Evolutionary conservation across 92 coral and sea anemone species (phyloP).

Genomic region (Palythoa caribaeorum): DNA sequence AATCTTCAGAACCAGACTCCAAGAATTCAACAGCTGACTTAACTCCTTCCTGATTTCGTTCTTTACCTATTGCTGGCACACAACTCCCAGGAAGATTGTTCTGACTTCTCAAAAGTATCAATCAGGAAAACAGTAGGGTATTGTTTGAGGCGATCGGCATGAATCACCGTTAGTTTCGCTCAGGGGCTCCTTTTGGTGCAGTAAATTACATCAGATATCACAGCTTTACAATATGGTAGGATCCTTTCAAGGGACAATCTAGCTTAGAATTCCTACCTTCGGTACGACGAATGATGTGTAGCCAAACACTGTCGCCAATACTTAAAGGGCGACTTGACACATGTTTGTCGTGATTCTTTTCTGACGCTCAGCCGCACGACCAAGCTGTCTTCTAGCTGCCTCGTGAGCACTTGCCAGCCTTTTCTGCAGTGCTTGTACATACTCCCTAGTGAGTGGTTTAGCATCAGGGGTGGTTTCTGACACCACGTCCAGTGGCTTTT

Average conservation of each 20-base stretch:
- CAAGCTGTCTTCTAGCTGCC: too few relatives aligned
- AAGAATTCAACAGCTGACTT: too few relatives aligned
- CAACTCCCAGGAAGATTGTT: too few relatives aligned
- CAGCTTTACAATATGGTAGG: constrained; percentile 25
- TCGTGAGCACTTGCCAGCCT: constrained; percentile 41
- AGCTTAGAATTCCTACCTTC: background rate
- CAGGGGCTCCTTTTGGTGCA: constrained; percentile 29
- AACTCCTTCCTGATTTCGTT: too few relatives aligned
- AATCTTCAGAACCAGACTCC: too few relatives aligned
- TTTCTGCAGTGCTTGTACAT: constrained; percentile 41
- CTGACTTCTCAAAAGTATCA: too few relatives aligned
- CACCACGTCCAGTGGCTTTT: too few relatives aligned
- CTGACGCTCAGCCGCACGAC: background rate
- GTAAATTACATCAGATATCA: constrained; percentile 22
- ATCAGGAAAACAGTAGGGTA: too few relatives aligned
- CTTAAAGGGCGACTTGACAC: constrained; percentile 35
- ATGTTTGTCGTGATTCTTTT: constrained; percentile 53
- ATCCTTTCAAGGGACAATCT: background rate
- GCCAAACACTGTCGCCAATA: background rate
- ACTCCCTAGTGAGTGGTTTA: constrained; percentile 43
- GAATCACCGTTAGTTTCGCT: constrained; percentile 34
- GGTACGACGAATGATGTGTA: background rate
- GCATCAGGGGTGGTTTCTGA: background rate
- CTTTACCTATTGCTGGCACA: too few relatives aligned
- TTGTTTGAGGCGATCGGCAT: background rate